Evolutionary conservation across 2,113 vertebrate species (phyloP).

Genomic region (Sander lucioperca): DNA sequence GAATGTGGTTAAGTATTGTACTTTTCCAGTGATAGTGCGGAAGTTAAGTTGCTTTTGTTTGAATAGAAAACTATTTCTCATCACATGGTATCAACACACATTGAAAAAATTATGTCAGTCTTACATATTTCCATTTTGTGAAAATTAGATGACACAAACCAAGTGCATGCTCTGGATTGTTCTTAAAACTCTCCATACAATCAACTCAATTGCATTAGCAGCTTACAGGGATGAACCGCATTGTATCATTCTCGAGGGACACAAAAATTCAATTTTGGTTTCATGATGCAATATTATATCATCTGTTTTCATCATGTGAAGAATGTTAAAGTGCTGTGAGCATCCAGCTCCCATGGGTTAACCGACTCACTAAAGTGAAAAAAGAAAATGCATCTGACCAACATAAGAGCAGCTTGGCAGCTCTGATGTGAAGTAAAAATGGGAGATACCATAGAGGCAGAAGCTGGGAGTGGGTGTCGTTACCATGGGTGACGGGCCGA

Average conservation of each 20-base stretch:
- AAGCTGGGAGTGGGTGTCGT: constrained; percentile 50
- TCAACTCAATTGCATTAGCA: background rate
- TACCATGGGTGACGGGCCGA: constrained; percentile 63
- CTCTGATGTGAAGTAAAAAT: constrained; percentile 57
- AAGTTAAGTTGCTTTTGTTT: background rate
- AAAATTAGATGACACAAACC: background rate
- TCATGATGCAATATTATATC: constrained; percentile 18
- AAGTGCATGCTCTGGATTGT: background rate
- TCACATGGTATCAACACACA: background rate
- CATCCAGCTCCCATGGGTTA: background rate
- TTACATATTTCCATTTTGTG: background rate
- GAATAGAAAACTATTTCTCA: background rate
- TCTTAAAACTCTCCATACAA: background rate
- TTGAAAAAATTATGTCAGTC: background rate
- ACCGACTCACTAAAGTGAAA: constrained; percentile 17
- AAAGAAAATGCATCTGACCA: constrained; percentile 24
- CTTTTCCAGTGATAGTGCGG: too few species aligned
- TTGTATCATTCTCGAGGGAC: background rate
- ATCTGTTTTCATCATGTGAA: background rate
- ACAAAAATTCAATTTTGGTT: background rate
- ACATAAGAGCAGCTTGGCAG: constrained; percentile 27
- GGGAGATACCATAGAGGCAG: constrained; percentile 59
- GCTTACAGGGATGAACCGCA: background rate
- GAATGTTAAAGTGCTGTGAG: constrained; percentile 2
- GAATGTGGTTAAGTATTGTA: too few species aligned